Base-by-base conservation (phyloP, 2,797 vertebrate genomes). In the Takifugu rubripes region DNA sequence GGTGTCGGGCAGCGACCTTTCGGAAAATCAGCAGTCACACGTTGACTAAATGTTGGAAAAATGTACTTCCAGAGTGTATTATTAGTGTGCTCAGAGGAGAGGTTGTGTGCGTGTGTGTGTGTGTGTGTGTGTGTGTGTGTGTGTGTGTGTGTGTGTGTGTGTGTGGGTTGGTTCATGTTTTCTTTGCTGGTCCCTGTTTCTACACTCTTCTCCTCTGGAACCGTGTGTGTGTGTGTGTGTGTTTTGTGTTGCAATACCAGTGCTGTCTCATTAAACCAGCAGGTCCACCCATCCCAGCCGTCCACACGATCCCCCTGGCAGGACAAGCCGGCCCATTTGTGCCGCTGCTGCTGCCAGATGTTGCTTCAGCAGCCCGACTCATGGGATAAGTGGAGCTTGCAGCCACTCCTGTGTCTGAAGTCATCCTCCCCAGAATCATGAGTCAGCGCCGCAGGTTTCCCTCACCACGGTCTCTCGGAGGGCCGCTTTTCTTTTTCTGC, bases 221-320 rank as follows among this genome's bases (percentile, higher is more conserved):
- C 3, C 3, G 36, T 40, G 36, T 43, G 43, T 43, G 43, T 42
- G 29, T 66, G 17, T 25, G 25, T 40, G 14, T 14, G n/a, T 54
- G 51, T 62, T 44, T 55, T 52, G 59, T 70, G 69, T 62, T 51
- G 61, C 50, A 69, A 56, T 42, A 72, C 45, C 47, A 54, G 70
- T 49, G 47, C 29, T 48, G 24, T 58, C 67, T 75, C 78, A 82
- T 78, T 53, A 50, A 81, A 64, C 25, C 77, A 72, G 62, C 56
- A 51, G 49, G 26, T 58, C 70, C 54, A 9, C 70, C 75, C 73
- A 64, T 75, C 77, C 50, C 62, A 58, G 63, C 61, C 64, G 70
- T 82, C 55, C 59, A 69, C 43, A 57, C 66, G 70, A 64, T 73
- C 57, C 75, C 12, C 59, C 59, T 62, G 61, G 69, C 63, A 77